Evolutionary conservation across 2,797 vertebrate genomes (phyloP).

Genomic region (Pagetopsis macropterus): DNA sequence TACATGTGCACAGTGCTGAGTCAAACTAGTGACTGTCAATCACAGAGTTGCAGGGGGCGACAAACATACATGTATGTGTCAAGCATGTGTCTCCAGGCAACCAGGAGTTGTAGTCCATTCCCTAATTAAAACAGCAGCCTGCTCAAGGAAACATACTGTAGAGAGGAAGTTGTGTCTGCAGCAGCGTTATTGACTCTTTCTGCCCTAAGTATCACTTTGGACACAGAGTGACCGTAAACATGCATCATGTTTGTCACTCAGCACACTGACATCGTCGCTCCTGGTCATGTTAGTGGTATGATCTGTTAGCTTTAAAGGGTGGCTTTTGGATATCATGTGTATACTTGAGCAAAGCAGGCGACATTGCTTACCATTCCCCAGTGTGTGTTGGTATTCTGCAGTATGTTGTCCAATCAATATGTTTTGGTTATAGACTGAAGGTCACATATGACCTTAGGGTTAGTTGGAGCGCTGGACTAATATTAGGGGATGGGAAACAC

Average conservation of each 20-base stretch:
- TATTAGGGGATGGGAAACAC: too few species aligned
- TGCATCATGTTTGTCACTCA: not conserved
- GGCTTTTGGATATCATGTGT: not conserved
- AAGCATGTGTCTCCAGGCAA: slow-evolving; percentile 38
- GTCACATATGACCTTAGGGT: not conserved
- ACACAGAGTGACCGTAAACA: slow-evolving; percentile 19
- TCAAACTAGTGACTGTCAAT: slow-evolving; percentile 55
- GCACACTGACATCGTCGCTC: not conserved
- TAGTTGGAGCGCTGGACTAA: not conserved
- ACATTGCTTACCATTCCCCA: not conserved
- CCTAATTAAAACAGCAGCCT: slow-evolving; percentile 45
- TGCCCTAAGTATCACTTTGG: not conserved
- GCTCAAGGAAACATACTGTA: slow-evolving; percentile 26
- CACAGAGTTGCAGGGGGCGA: slow-evolving; percentile 31
- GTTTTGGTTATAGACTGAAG: not conserved
- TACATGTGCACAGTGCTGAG: slow-evolving; percentile 26
- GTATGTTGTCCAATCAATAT: not conserved
- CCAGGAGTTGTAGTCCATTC: slow-evolving; percentile 16
- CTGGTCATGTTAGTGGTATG: not conserved
- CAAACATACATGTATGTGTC: slow-evolving; percentile 34
- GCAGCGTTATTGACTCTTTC: not conserved
- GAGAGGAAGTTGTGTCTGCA: slow-evolving; percentile 23
- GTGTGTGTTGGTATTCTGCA: not conserved
- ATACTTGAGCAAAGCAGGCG: not conserved
- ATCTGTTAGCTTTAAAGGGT: not conserved